Evolutionary conservation across 2,888 invertebrate species (phyloP).

Genomic region (Eupithecia subfuscata): DNA sequence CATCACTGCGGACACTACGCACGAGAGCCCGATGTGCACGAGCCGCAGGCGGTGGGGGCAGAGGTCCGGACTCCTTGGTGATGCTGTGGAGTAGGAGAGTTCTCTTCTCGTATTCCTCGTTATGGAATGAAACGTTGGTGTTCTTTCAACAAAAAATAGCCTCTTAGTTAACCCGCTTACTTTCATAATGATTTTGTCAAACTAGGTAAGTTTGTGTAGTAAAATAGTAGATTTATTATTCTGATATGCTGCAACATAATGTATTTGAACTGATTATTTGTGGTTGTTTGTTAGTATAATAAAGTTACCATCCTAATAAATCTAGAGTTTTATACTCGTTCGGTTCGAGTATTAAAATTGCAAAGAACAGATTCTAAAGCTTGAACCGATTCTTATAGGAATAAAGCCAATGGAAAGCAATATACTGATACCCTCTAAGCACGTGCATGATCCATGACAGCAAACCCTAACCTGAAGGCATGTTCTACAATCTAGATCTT

Average conservation of each 20-base stretch:
- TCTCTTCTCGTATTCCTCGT: no score
- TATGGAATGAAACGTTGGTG: no score
- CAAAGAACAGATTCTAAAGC: neutral
- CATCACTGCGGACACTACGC: no score
- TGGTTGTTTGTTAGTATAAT: neutral
- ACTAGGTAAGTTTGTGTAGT: no score
- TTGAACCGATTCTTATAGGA: neutral
- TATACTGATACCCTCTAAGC: conserved; percentile 54
- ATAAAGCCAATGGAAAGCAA: conserved; percentile 64
- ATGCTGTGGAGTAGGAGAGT: no score
- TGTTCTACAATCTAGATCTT: conserved; percentile 36
- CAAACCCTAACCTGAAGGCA: conserved; percentile 38
- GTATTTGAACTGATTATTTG: neutral
- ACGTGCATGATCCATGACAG: conserved; percentile 63
- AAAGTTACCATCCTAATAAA: neutral
- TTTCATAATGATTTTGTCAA: no score
- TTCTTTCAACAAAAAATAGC: no score
- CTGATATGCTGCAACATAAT: neutral
- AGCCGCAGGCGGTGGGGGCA: no score
- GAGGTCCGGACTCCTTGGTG: no score
- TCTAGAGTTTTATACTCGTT: neutral
- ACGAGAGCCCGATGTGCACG: no score
- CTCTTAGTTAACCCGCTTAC: no score
- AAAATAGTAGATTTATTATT: neutral
- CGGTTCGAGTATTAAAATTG: neutral